Conservation (phyloP, 2,888 invertebrate species). For the Steinernema carpocapsae region DNA sequence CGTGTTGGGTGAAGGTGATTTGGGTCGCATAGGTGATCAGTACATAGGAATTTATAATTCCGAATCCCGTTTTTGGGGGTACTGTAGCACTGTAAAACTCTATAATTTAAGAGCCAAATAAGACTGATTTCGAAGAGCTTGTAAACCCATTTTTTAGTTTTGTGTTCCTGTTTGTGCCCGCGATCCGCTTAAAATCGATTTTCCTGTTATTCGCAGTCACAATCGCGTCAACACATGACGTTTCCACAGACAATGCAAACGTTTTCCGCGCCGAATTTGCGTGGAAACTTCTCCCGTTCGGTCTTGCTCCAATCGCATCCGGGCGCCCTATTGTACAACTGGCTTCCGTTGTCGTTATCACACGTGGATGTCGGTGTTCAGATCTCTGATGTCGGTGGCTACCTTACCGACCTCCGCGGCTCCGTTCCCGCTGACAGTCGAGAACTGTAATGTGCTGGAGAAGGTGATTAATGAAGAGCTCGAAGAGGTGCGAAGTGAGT, state of each 20-base stretch:
- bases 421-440: slow-evolving; percentile 12
- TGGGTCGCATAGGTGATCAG: too few relatives aligned
- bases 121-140: too few relatives aligned
- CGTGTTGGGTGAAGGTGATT: too few relatives aligned
- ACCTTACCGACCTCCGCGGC: slow-evolving; percentile 17
- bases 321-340: too few relatives aligned
- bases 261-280: slow-evolving; percentile 8
- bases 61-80: too few relatives aligned
- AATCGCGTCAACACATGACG: neutral
- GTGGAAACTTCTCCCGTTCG: slow-evolving; percentile 26
- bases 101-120: too few relatives aligned
- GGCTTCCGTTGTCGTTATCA: neutral
- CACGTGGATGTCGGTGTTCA: slow-evolving; percentile 3
- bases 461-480: neutral
- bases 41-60: too few relatives aligned
- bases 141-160: too few relatives aligned
- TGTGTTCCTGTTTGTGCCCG: too few relatives aligned
- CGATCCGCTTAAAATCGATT: too few relatives aligned
- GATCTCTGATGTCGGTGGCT: slow-evolving; percentile 28
- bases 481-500: slow-evolving; percentile 19
- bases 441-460: slow-evolving; percentile 1
- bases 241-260: neutral
- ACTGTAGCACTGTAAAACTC: too few relatives aligned
- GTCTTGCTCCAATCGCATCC: neutral
- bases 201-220: neutral